Percentiles rank a stretch among this genome's conserved stretches.
phyloP scores from a whole-genome alignment of 2,888 invertebrate species.

The Cetonia aurata region DNA sequence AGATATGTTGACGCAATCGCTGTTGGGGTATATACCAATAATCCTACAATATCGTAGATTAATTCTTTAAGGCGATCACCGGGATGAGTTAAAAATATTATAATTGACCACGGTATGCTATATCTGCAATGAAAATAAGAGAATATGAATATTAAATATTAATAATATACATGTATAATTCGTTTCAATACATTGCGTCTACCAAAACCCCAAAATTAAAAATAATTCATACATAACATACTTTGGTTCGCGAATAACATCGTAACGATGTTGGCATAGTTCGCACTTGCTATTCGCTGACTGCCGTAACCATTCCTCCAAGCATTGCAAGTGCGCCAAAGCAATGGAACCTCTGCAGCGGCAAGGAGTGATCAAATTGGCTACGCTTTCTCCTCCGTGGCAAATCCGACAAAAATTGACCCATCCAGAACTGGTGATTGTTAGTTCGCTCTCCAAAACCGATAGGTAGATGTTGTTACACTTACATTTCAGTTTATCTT shows the following conservation, averaged over 20 bases:
- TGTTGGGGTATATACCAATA: slow-evolving; percentile 69
- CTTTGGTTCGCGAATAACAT: slow-evolving; percentile 66
- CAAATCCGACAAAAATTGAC: slow-evolving; percentile 64
- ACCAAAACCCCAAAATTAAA: too few relatives aligned
- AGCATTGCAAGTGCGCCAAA: slow-evolving; percentile 70
- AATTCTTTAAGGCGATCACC: slow-evolving; percentile 67
- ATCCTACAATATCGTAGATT: slow-evolving; percentile 67
- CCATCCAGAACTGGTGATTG: slow-evolving; percentile 52
- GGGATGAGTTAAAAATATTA: slow-evolving; percentile 65
- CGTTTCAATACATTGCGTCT: too few relatives aligned
- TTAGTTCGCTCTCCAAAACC: slow-evolving; percentile 55
- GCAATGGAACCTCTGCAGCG: slow-evolving; percentile 71
- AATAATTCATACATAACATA: slow-evolving; percentile 49
- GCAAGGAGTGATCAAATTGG: slow-evolving; percentile 69
- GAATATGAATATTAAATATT: not conserved
- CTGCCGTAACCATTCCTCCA: slow-evolving; percentile 71
- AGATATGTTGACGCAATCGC: slow-evolving; percentile 66
- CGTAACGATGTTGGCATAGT: slow-evolving; percentile 70
- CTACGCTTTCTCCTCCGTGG: slow-evolving; percentile 65
- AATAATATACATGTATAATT: too few relatives aligned
- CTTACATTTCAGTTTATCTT: slow-evolving; percentile 57
- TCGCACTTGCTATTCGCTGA: slow-evolving; percentile 70
- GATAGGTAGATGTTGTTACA: slow-evolving; percentile 59
- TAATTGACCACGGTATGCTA: slow-evolving; percentile 60
- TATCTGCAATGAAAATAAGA: slow-evolving; percentile 54